Evolutionary conservation across 2,113 vertebrate genomes (phyloP).

Genomic region (Garra rufa): DNA sequence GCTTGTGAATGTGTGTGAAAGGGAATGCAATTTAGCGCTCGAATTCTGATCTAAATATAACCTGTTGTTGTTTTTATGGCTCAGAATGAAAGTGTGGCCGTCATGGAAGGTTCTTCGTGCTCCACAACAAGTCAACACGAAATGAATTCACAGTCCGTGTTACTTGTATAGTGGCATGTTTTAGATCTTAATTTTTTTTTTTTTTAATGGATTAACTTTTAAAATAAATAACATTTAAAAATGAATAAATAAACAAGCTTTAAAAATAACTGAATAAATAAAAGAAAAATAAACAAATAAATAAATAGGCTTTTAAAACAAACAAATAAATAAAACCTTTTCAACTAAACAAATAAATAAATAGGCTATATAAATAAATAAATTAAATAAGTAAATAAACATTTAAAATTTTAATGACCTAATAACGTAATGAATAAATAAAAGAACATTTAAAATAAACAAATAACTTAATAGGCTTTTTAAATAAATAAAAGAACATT

Average conservation of each 20-base stretch:
- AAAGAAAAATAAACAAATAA: not conserved
- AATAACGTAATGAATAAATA: too few relatives aligned
- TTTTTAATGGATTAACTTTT: not conserved
- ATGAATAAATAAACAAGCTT: not conserved
- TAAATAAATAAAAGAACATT: not conserved
- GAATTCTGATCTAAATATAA: slow-evolving; percentile 29
- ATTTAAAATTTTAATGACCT: not conserved
- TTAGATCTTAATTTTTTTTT: not conserved
- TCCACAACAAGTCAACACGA: not conserved
- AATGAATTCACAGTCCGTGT: not conserved
- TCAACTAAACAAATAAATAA: not conserved
- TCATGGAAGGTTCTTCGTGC: not conserved
- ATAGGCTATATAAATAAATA: not conserved
- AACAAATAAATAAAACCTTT: not conserved
- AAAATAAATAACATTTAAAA: not conserved
- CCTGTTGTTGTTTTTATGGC: slow-evolving; percentile 50
- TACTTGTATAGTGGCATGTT: not conserved
- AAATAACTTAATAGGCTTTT: too few relatives aligned
- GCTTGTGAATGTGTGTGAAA: slow-evolving; percentile 51
- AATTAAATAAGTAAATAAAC: not conserved
- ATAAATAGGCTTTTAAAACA: not conserved
- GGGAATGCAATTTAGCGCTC: not conserved
- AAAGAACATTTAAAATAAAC: not conserved
- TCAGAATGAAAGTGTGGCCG: slow-evolving; percentile 12
- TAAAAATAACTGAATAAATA: too few relatives aligned